Base-by-base conservation (phyloP, 2,797 vertebrate genomes). In the Rhynchotus rufescens region DNA sequence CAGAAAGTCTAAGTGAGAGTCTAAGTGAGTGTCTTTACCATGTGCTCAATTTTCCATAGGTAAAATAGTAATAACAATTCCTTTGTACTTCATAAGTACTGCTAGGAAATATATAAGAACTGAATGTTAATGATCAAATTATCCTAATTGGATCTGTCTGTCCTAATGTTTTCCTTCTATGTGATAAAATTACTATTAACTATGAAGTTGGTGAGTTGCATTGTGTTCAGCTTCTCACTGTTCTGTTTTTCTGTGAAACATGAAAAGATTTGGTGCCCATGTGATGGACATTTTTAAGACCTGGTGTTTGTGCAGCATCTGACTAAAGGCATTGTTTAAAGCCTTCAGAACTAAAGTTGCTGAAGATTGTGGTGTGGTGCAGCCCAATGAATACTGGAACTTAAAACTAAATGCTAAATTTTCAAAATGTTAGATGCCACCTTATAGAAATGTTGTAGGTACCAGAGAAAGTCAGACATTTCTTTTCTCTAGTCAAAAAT, bases 141-240 rank as follows among this genome's bases (percentile, higher is more conserved):
- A 32, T 65, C 89, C 30, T 40, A 47, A 80, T 89, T 85, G 60
- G 72, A 73, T 92, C 87, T 84, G 84, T 93, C 88, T 86, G 45
- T 67, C 62, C 90, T 94, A 88, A 95, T 95, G 96, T 95, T 34
- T 92, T 88, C 57, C 34, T 66, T 80, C 86, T 85, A 52, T 28
- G 62, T 92, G 62, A 57, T 47, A 56, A 71, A 76, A 92, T 90
- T 74, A 78, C 95, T 81, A 84, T 84, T 54, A 90, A 79, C 92
- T 81, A 8, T 20, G 52, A 93, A 95, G 97, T 96, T 96, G 96
- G 90, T 86, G 64, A 80, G n/a, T 44, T 19, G 17, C 65, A 36
- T 56, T 92, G 88, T 90, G 73, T n/a, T 61, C 69, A 74, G 88
- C 76, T 86, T 80, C 86, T 38, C 62, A 51, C 90, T 94, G 90